Evolutionary conservation across 2,888 invertebrate species (phyloP), one percentile per base, ranked within the genome.

Genomic region (Sarcophaga subvicina): DNA sequence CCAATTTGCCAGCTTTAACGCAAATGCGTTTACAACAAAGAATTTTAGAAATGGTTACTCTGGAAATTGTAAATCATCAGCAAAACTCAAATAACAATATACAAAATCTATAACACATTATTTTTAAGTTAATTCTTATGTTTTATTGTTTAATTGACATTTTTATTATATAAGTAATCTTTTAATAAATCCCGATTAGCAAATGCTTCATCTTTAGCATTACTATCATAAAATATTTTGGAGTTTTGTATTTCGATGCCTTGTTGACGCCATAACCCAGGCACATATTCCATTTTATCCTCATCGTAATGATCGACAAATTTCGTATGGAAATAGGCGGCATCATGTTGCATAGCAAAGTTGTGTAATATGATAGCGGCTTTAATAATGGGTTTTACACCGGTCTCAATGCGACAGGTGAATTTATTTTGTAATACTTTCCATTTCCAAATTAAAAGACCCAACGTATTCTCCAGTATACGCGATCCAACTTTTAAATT

Each of bases 361-460:
- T 87, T 87, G n/a, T 87, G 87, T 17, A 87, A 60, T 22, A 87
- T 81, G 27, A 87, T 84, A 10, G 84, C 81, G 12, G 87, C 80
- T 45, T 79, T 87, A 4, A 87, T 73, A 76, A 87, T 87, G 10
- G 73, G 37, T 20, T 80, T 70, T n/a, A 70, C 60, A 2, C 78
- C 80, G 6, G 66, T 69, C 0, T 81, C 78, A 22, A 84, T 75
- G 10, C 80, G 75, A 6, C 80, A 81, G 3, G 83, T 81, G n/a
- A 87, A 87, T 66, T 84, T 87, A 14, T 87, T 87, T 72, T 84
- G 87, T 27, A 87, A 59, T 1, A 87, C 87, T 64, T 87, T 87
- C 87, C 87, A 87, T 71, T 81, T 84, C 81, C 78, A 84, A 22
- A 87, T 66, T 45, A 81, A 75, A 37, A 87, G 37, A 0, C 87